phyloP scores from a whole-genome alignment of 2,888 invertebrate genomes.

The Caradrina clavipalpis region DNA sequence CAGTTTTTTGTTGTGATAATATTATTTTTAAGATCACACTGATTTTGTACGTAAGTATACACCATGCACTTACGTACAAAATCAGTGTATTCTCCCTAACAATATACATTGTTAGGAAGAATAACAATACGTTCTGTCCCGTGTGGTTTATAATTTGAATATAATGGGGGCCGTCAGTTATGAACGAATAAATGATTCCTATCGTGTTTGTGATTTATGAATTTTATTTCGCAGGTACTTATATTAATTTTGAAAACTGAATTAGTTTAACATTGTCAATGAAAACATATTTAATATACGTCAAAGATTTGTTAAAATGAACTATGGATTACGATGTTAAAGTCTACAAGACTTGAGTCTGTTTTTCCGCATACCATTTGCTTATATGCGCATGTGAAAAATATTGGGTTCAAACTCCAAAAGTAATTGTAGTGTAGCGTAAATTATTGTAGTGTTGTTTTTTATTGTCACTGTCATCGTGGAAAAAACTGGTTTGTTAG shows the following conservation, averaged over 20 bases:
- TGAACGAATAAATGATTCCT: background rate
- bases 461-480: background rate
- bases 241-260: background rate
- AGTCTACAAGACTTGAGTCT: too few relatives aligned
- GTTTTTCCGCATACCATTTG: too few relatives aligned
- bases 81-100: too few relatives aligned
- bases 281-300: background rate
- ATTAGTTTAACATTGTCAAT: background rate
- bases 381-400: background rate
- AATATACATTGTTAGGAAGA: background rate
- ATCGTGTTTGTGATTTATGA: background rate
- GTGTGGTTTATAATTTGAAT: constrained; percentile 16
- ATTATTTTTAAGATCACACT: background rate
- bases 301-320: too few relatives aligned
- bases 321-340: too few relatives aligned
- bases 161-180: background rate
- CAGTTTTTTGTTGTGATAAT: background rate
- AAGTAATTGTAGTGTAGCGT: background rate
- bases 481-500: too few relatives aligned
- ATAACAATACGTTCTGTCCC: background rate
- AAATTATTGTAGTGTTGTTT: background rate
- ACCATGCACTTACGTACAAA: too few relatives aligned
- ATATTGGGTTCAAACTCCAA: background rate
- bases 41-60: background rate
- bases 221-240: background rate